Percentiles rank a stretch among this genome's conserved stretches.
Evolutionary conservation across 30 jellyfish, hydroid and myxozoan genomes (phyloP).

Genomic region (Pseudorhiza aurosa): DNA sequence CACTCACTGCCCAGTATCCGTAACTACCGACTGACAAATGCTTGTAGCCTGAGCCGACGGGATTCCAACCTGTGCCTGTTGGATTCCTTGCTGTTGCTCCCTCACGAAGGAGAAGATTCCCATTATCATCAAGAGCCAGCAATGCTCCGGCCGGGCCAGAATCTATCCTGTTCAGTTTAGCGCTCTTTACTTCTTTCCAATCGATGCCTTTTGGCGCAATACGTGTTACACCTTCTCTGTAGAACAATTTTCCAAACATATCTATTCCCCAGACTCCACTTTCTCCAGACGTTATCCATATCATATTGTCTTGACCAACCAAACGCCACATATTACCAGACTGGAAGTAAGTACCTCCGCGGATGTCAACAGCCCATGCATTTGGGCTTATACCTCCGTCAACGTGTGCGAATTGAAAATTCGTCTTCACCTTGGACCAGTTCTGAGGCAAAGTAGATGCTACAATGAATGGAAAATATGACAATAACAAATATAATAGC

Average conservation of each 20-base stretch:
- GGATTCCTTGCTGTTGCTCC: conserved; percentile 69
- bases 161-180: conserved; percentile 50
- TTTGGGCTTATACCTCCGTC: conserved; percentile 66
- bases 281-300: conserved; percentile 83
- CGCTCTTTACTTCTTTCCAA: conserved; percentile 55
- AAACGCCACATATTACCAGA: conserved; percentile 58
- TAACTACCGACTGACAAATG: conserved; percentile 77
- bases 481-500: no score
- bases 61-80: conserved; percentile 77
- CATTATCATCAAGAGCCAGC: conserved; percentile 65
- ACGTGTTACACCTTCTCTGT: conserved; percentile 60
- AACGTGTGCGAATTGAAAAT: conserved; percentile 19
- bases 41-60: conserved; percentile 52
- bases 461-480: no score
- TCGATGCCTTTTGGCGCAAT: conserved; percentile 67
- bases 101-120: conserved; percentile 65
- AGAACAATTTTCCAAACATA: conserved; percentile 23
- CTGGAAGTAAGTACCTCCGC: conserved; percentile 42
- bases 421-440: conserved; percentile 33
- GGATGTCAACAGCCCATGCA: conserved; percentile 72
- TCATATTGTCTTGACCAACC: conserved; percentile 18
- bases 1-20: conserved; percentile 84
- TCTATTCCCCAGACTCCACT: conserved; percentile 95
- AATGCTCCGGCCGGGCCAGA: conserved; percentile 81
- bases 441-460: conserved; percentile 56